Evolutionary conservation across 1,140 invertebrate genomes (phyloP), one percentile per base, ranked within the genome.

Genomic region (Leptinotarsa texana): DNA sequence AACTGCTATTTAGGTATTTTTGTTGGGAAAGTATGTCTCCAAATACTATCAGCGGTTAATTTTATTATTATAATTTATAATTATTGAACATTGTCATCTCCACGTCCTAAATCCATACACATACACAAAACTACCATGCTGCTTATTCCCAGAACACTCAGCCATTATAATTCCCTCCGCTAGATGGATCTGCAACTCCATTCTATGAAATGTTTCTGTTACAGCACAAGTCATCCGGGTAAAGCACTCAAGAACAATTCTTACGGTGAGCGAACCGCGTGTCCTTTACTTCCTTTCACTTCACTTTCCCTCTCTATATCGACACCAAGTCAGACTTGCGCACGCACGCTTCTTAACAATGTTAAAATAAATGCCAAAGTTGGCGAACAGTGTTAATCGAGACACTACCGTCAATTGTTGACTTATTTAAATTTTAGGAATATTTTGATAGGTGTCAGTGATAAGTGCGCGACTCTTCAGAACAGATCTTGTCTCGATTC

Each of bases 311-410:
- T 73, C 71, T 73, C 71, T 73, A 73, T 73, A 73, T 63, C 22
- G 63, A 65, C 63, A 21, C 18, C n/a, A 73, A 73, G 61, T 48
- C 22, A 48, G 22, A 65, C 11, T 65, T 73, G 71, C 71, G 71
- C 71, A 62, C 71, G 71, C 71, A 73, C 18, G 21, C 5, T 62
- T n/a, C 63, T 11, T 22, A 24, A 62, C 71, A 73, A 73, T 63
- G 71, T 33, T 73, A 73, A 73, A 73, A 73, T 65, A 73, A 73
- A 73, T 73, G 47, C 71, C 71, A 73, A 73, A 73, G 71, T 73
- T 65, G 71, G 71, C 71, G 27, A 57, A 73, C 71, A 65, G 71
- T 65, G 71, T 61, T 73, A 63, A 57, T 73, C 71, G 61, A 33
- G 62, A 62, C 62, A 73, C 71, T 73, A 73, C 71, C 71, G 71